A percentile compares a stretch with the other conserved stretches of the same genome.
Conservation (phyloP, 2,888 invertebrate species). For the Leptopilina drosophilae region DNA sequence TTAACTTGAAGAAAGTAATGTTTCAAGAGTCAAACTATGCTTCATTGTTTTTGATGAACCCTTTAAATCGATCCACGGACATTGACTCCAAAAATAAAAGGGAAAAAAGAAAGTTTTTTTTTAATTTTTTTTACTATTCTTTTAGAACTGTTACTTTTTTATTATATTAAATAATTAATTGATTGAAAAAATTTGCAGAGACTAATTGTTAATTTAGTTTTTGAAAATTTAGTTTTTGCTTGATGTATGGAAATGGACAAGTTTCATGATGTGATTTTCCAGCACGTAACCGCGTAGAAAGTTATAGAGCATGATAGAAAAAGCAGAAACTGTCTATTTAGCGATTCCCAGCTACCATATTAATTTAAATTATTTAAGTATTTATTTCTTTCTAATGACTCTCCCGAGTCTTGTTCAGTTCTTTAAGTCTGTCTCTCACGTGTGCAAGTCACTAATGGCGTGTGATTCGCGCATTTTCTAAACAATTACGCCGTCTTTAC, state of each 20-base stretch:
- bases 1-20: conserved; percentile 14
- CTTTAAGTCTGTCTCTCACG: conserved; percentile 52
- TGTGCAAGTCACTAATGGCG: conserved; percentile 68
- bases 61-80: not conserved
- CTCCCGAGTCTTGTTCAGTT: conserved; percentile 50
- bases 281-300: conserved; percentile 23
- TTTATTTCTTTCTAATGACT: conserved; percentile 60
- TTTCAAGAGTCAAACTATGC: conserved; percentile 3
- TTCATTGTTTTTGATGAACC: conserved; percentile 37
- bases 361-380: conserved; percentile 71
- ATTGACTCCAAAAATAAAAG: not conserved
- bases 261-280: not conserved
- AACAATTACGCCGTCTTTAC: conserved; percentile 63
- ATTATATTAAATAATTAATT: too few species aligned
- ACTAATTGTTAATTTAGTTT: not conserved
- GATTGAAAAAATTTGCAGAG: too few species aligned
- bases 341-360: conserved; percentile 56
- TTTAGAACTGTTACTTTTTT: too few species aligned
- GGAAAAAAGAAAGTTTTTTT: too few species aligned
- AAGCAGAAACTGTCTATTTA: conserved; percentile 19
- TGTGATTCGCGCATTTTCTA: conserved; percentile 66
- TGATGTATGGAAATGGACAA: not conserved
- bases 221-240: not conserved
- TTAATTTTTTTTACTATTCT: too few species aligned
- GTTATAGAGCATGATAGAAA: conserved; percentile 10